phyloP scores from a whole-genome alignment of 1,140 invertebrate species.

The Gonioctena quinquepunctata region DNA sequence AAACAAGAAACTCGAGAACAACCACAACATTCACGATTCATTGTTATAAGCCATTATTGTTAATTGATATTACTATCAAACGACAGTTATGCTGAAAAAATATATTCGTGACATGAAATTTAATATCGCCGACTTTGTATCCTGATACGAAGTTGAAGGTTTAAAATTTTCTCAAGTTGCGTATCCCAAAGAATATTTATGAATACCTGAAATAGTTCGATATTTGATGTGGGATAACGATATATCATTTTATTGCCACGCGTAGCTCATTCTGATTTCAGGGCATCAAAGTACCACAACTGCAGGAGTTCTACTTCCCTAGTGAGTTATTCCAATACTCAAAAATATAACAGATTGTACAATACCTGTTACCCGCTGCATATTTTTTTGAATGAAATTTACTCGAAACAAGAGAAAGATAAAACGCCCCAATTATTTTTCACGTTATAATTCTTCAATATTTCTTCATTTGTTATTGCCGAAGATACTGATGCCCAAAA shows the following conservation, averaged over 20 bases:
- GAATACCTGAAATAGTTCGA: background rate
- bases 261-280: background rate
- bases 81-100: too few relatives aligned
- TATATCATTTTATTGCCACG: background rate
- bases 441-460: background rate
- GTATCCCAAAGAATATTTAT: conserved; percentile 5
- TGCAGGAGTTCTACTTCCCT: background rate
- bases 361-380: too few relatives aligned
- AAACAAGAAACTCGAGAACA: too few relatives aligned
- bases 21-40: background rate
- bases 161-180: conserved; percentile 1
- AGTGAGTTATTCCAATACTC: background rate
- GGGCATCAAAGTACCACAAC: background rate
- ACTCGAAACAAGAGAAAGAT: background rate
- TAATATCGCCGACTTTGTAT: background rate
- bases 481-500: too few relatives aligned
- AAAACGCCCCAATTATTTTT: background rate
- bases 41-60: background rate
- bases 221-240: background rate
- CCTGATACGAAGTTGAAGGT: conserved; percentile 2
- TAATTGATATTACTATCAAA: background rate
- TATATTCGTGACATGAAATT: conserved; percentile 4
- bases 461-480: too few relatives aligned
- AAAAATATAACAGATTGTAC: background rate
- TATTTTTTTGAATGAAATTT: too few relatives aligned